Percentiles rank a stretch among this genome's conserved stretches.
These are phyloP conservation scores for Anthopleura xanthogrammica DNA, from an alignment of 92 coral and sea anemone genomes.

Conservation along the genomic window DNA sequence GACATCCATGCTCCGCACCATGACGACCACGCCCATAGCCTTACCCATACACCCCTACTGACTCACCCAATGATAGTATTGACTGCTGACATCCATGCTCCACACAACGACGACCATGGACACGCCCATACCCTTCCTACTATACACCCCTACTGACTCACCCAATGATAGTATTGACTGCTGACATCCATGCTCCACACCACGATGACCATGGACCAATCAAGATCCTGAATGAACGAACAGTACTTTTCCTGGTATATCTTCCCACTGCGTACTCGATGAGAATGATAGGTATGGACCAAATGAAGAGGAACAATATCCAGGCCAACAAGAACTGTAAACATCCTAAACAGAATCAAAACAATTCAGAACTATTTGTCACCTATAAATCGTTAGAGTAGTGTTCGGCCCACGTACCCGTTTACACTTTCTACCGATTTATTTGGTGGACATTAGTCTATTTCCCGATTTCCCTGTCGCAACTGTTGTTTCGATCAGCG, in stretches of 20 bases:
- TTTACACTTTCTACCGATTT: too few species aligned
- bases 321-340: conserved; percentile 78
- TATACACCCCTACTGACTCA: conserved; percentile 19
- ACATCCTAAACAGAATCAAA: conserved; percentile 44
- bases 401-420: too few species aligned
- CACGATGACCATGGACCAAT: conserved; percentile 79
- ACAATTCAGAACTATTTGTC: not conserved
- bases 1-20: conserved; percentile 76
- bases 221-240: conserved; percentile 70
- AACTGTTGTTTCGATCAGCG: too few species aligned
- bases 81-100: conserved; percentile 78
- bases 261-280: conserved; percentile 83
- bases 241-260: conserved; percentile 65
- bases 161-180: conserved; percentile 57
- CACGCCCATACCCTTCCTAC: conserved; percentile 1
- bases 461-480: too few species aligned
- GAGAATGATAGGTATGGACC: conserved; percentile 80
- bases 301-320: conserved; percentile 60
- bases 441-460: too few species aligned
- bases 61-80: conserved; percentile 59
- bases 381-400: too few species aligned
- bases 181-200: conserved; percentile 89
- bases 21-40: not conserved
- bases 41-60: not conserved
- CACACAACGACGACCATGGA: conserved; percentile 84